A percentile compares a stretch with the other conserved stretches of the same genome.
Conservation (phyloP, 2,888 invertebrate species). For the Tipula confusa region DNA sequence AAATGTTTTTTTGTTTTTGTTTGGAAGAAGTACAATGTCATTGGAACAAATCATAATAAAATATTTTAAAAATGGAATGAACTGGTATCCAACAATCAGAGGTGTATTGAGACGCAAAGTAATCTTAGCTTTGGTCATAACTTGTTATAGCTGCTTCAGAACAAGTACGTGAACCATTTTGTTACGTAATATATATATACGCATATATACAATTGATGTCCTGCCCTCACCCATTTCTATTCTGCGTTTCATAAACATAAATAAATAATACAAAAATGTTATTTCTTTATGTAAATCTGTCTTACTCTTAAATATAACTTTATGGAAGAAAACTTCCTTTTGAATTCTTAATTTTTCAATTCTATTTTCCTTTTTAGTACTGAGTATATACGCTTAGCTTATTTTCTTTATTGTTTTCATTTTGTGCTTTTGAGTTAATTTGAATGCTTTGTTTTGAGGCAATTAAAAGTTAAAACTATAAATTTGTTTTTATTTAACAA, state of each 20-base stretch:
- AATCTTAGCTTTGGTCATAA: no score
- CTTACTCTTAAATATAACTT: neutral
- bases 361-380: neutral
- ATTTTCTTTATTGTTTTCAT: neutral
- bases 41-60: no score
- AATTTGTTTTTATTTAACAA: neutral
- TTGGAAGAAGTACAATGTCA: neutral
- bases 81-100: neutral
- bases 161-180: no score
- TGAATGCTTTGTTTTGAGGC: neutral
- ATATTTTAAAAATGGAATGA: neutral
- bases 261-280: neutral
- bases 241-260: neutral
- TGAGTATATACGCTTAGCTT: neutral
- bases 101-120: no score
- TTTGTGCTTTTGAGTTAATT: neutral
- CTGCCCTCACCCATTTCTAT: no score
- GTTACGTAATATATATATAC: no score
- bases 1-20: neutral
- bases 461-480: constrained; percentile 1
- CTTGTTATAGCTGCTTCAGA: no score
- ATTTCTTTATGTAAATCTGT: neutral
- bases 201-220: no score
- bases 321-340: neutral
- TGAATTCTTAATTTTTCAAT: neutral